These are phyloP conservation scores for Tethea ocularis DNA, from an alignment of 2,888 invertebrate species.

Conservation along the genomic window DNA sequence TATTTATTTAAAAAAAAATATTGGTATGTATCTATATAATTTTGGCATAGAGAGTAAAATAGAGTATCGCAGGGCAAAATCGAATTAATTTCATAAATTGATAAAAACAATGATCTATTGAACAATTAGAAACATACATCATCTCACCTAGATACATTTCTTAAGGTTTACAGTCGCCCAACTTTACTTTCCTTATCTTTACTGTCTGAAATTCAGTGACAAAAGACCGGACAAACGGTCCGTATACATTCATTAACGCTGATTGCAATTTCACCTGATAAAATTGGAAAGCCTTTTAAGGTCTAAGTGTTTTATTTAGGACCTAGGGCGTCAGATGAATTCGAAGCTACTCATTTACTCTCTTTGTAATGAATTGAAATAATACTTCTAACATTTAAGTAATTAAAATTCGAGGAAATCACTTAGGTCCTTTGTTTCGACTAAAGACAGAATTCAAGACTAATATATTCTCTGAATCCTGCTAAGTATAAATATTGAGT, in stretches of 20 bases:
- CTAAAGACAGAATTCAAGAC: neutral
- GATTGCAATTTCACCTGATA: conserved; percentile 11
- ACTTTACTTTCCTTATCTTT: neutral
- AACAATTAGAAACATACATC: too few relatives aligned
- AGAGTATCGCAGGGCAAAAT: too few relatives aligned
- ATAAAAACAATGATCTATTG: too few relatives aligned
- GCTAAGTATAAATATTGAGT: too few relatives aligned
- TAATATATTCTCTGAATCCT: neutral
- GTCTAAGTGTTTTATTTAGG: neutral
- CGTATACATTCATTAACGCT: conserved; percentile 11
- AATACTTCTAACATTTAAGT: neutral
- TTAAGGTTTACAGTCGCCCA: too few relatives aligned
- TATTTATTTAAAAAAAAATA: too few relatives aligned
- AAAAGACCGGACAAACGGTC: conserved; percentile 5
- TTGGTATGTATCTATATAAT: too few relatives aligned
- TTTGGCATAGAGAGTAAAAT: too few relatives aligned
- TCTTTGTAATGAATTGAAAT: neutral
- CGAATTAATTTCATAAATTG: too few relatives aligned
- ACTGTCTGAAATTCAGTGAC: conserved; percentile 8
- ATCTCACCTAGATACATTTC: too few relatives aligned
- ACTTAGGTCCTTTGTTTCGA: neutral
- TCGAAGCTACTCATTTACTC: too few relatives aligned
- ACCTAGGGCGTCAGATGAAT: neutral
- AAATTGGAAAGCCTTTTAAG: conserved; percentile 8
- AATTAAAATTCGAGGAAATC: neutral